Percentiles rank a stretch among this genome's conserved stretches.
These are phyloP conservation scores for Cordilura impudica DNA, from an alignment of 2,888 invertebrate species.

Conservation along the genomic window DNA sequence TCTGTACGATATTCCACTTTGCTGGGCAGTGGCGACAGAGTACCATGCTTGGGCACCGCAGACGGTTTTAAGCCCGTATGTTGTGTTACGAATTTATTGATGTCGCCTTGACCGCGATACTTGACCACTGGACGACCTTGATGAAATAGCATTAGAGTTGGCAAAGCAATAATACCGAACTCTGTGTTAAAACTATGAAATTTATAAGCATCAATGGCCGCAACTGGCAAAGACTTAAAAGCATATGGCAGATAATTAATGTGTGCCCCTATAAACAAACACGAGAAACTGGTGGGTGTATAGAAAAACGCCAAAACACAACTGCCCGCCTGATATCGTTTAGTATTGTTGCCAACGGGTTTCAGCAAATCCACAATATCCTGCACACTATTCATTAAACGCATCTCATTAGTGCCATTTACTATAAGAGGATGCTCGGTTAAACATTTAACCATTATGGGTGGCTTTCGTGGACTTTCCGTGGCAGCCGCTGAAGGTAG, in stretches of 20 bases:
- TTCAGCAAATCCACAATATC: constrained; percentile 74
- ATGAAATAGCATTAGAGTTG: constrained; percentile 92
- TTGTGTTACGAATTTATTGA: constrained; percentile 87
- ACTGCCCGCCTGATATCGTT: constrained; percentile 82
- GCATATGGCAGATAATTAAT: constrained; percentile 93
- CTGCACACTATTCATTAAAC: constrained; percentile 72
- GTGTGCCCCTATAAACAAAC: constrained; percentile 92
- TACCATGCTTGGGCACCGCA: constrained; percentile 80
- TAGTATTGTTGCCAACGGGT: constrained; percentile 77
- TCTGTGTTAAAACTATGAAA: constrained; percentile 92
- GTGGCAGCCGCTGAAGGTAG: constrained; percentile 56
- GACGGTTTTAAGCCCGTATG: constrained; percentile 85
- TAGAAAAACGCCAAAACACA: constrained; percentile 93
- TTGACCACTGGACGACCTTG: constrained; percentile 91
- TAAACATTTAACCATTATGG: constrained; percentile 74
- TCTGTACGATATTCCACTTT: constrained; percentile 84
- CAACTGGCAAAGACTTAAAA: constrained; percentile 91
- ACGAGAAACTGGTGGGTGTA: constrained; percentile 93
- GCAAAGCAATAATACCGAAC: constrained; percentile 94
- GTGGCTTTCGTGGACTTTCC: constrained; percentile 66
- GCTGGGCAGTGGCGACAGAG: constrained; percentile 80
- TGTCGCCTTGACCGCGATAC: constrained; percentile 89
- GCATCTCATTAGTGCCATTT: constrained; percentile 66
- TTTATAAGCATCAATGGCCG: constrained; percentile 92
- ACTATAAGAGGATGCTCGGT: constrained; percentile 64